phyloP scores from a whole-genome alignment of 2,113 vertebrate species.

The Myxocyprinus asiaticus region DNA sequence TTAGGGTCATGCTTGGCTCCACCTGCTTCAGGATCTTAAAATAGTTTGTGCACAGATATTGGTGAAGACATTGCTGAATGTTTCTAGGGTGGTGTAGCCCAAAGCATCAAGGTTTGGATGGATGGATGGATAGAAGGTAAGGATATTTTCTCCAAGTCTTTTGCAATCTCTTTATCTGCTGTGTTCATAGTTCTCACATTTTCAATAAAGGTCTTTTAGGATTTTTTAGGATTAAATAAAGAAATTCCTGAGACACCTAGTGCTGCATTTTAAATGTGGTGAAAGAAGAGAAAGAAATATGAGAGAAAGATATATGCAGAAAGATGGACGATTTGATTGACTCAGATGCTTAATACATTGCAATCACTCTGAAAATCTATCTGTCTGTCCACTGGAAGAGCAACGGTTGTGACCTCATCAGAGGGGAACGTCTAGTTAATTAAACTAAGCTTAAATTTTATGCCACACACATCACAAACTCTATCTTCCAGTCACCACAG shows the following conservation, averaged over 20 bases:
- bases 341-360: neutral
- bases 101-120: no score
- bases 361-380: neutral
- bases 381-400: neutral
- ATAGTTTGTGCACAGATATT: neutral
- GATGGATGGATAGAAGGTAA: no score
- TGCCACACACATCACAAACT: neutral
- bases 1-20: neutral
- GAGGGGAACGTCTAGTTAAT: neutral
- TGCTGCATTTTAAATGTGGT: neutral
- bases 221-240: no score
- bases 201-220: no score
- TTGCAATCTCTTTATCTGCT: no score
- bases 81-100: neutral
- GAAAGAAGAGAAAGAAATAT: neutral
- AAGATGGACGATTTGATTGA: no score
- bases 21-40: conserved; percentile 22
- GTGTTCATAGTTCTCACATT: no score
- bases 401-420: conserved; percentile 18
- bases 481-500: neutral
- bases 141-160: no score
- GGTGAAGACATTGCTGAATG: neutral
- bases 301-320: neutral
- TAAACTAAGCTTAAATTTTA: neutral
- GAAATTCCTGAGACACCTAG: neutral